Evolutionary conservation across 35 echinoderm and acorn worm species (phyloP), one percentile per base, ranked within the genome.

Genomic region (Ptychodera flava): DNA sequence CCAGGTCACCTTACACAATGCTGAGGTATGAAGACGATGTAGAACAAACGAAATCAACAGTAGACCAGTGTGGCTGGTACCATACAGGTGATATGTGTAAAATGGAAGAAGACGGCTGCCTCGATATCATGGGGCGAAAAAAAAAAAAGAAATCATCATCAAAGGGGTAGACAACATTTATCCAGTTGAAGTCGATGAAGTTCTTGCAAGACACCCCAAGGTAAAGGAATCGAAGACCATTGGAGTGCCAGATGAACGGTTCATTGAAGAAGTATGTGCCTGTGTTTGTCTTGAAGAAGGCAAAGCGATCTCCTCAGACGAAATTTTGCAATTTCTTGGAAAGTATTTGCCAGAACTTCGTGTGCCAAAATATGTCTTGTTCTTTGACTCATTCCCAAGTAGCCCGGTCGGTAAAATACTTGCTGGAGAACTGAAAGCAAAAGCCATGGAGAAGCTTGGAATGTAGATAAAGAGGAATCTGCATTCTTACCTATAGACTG

Each of bases 131-230:
- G 16, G 95, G 95, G n/a, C 35, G 95, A n/a, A n/a, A n/a, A n/a
- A n/a, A 1, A 97, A 86, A 28, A 97, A 97, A 77, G 95, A 97
- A 35, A 77, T 97, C 53, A 93, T 97, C 16, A 97, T 97, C 33
- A 82, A 92, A 79, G 95, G 95, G 32, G 95, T 91, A 37, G 92
- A 93, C 64, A 97, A 97, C 75, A 87, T 97, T n/a, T n/a, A n/a
- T n/a, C n/a, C n/a, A n/a, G 86, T 87, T 28, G 95, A 97, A 85
- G 86, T 97, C 85, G 95, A 97, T 78, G 83, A 93, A 38, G 91
- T 97, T 35, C 87, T 97, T 33, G 82, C 89, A 36, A 91, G 88
- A 31, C 92, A 97, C 37, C 95, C 95, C 30, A 97, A 97, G 77
- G 83, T 97, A 89, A 92, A 89, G 81, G 86, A 93, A 38, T 87